Evolutionary conservation across 2,113 vertebrate species (phyloP), one percentile per base, ranked within the genome.

Genomic region (Atractosteus spatula): DNA sequence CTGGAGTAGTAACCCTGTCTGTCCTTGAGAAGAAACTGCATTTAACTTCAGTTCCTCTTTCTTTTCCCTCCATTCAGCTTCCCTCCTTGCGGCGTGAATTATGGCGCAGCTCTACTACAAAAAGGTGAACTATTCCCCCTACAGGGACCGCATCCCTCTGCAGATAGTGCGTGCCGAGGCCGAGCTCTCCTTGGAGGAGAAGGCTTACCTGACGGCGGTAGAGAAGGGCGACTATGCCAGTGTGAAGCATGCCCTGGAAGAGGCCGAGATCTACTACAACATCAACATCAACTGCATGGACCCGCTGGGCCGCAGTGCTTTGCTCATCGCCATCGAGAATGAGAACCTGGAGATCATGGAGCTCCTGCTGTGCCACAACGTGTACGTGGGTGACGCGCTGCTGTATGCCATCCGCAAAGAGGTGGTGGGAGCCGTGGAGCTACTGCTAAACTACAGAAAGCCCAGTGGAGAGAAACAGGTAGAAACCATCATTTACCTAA

Each of bases 261-360:
- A 99, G 86, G 97, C 97, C 4, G 96, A 99, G 89, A 98, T 99
- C 88, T 99, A 99, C 87, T 99, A 99, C 87, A 99, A 96, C 86
- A 99, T 99, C 86, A 99, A 99, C 87, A 98, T 99, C 83, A 98
- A 99, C 84, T 99, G 97, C 89, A 98, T 99, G 13, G 97, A 99
- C 82, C 97, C 97, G 5, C 90, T 99, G 4, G 97, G 97, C 82
- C 95, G 97, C 83, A 99, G 96, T 0, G 97, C 97, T n/a, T 92
- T 99, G 56, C 94, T 99, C 63, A 99, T 99, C 68, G 97, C 93
- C 68, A 99, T 99, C 74, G 97, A 99, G 85, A 99, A 98, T 42
- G 97, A 99, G 90, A 99, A 99, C 86, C 87, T 99, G 79, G 97
- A 99, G 78, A 96, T 99, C 75, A 97, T 98, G 12, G 97, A 99